Evolutionary conservation across 2,888 invertebrate genomes (phyloP).

Genomic region (Tuberolachnus salignus): DNA sequence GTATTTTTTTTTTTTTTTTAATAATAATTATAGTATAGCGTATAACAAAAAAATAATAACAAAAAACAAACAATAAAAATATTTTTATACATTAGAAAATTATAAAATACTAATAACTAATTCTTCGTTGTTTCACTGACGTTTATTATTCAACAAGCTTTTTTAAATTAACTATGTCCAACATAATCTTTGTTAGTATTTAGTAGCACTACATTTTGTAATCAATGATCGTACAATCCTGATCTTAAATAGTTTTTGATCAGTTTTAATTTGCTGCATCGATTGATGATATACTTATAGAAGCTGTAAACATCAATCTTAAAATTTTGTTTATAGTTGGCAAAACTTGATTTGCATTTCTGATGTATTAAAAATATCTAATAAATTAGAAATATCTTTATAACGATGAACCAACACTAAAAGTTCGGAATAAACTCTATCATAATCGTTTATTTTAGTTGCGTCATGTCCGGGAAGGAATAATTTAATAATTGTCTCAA

Average conservation of each 20-base stretch:
- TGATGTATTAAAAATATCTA: constrained; percentile 6
- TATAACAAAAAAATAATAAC: too few species aligned
- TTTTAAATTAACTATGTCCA: not conserved
- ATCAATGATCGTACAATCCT: not conserved
- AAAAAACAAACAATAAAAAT: too few species aligned
- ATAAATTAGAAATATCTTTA: constrained; percentile 2
- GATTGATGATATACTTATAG: not conserved
- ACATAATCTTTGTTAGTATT: constrained; percentile 1
- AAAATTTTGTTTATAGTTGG: not conserved
- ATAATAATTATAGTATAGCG: too few species aligned
- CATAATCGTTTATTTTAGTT: constrained; percentile 4
- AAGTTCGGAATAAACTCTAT: not conserved
- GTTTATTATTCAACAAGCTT: too few species aligned
- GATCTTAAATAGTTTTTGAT: constrained; percentile 7
- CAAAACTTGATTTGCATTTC: not conserved
- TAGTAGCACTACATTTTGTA: not conserved
- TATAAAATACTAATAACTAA: too few species aligned
- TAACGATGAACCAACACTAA: not conserved
- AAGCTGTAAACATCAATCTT: not conserved
- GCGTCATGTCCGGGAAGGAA: not conserved
- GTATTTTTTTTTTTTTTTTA: too few species aligned
- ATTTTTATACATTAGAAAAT: too few species aligned
- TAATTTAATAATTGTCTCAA: not conserved
- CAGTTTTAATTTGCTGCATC: not conserved
- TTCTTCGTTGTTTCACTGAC: too few species aligned